These are phyloP conservation scores for Heterotis niloticus DNA, from an alignment of 2,113 vertebrate species.

Conservation along the genomic window DNA sequence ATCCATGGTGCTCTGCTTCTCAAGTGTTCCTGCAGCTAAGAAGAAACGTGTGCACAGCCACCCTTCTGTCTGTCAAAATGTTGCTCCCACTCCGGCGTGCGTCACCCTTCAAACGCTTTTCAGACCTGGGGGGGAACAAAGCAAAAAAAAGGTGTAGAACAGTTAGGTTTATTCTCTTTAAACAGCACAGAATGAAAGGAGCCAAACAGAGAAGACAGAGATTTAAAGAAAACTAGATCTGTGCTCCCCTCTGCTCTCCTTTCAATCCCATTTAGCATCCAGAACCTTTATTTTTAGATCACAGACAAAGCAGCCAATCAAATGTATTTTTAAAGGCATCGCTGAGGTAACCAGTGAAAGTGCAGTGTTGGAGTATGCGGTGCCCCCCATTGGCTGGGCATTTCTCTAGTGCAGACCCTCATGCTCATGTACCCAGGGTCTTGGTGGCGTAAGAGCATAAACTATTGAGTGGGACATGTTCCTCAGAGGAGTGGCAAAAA, in stretches of 20 bases:
- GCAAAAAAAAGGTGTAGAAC: not conserved
- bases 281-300: slow-evolving; percentile 13
- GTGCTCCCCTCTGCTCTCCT: not conserved
- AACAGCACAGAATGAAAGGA: not conserved
- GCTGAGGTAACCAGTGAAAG: not conserved
- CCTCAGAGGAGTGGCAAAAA: no score
- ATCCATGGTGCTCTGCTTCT: slow-evolving; percentile 69
- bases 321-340: no score
- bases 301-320: not conserved
- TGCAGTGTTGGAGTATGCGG: not conserved
- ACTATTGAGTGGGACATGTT: no score
- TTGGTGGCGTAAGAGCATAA: no score
- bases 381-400: not conserved
- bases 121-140: slow-evolving; percentile 4
- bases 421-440: not conserved
- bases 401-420: not conserved
- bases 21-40: slow-evolving; percentile 44
- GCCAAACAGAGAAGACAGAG: not conserved
- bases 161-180: not conserved
- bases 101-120: not conserved
- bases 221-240: not conserved
- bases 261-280: slow-evolving; percentile 16
- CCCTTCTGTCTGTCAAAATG: slow-evolving; percentile 13
- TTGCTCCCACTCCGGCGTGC: not conserved
- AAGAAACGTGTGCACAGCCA: slow-evolving; percentile 52